Evolutionary conservation across 2,888 invertebrate genomes (phyloP), one percentile per base, ranked within the genome.

Genomic region (Clostera curtula): DNA sequence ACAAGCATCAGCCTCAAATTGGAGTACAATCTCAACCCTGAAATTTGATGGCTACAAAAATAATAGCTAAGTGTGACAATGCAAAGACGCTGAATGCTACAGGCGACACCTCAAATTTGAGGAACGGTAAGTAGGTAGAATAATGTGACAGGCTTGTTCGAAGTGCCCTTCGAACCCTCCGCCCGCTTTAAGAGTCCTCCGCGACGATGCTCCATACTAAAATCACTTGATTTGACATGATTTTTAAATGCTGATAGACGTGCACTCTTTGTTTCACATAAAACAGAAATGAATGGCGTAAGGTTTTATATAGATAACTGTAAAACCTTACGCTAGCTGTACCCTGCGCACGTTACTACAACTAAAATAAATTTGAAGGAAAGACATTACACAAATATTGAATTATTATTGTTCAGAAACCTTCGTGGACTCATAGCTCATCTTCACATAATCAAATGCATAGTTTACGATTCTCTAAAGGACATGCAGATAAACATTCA

Each of bases 171-270:
- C 49, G 53, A 46, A 48, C 71, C 72, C 73, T 62, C 66, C 55
- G 56, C 40, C 42, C 51, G 50, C 43, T 44, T 65, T 52, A 36
- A 77, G 75, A 29, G 58, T 69, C 49, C 74, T 72, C 40, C 34
- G 43, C 45, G 34, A 43, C 59, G 63, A 64, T 66, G 66, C 75
- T 73, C 63, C 61, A 61, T 59, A 64, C 67, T 68, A 74, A 79
- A 80, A 77, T 74, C 75, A 75, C 75, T 72, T 80, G 77, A 82
- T 82, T 79, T 77, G 74, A 77, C 82, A 80, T 74, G 80, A 82
- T 82, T 82, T 72, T 77, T 74, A 77, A 79, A 79, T 66, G 59
- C 61, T 59, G 79, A 79, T 80, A 80, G 58, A 56, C 57, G 49
- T 55, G 35, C 41, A 29, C 25, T 19, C 22, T 18, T 31, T 24